Evolutionary conservation across 2,797 vertebrate genomes (phyloP), one percentile per base, ranked within the genome.

Genomic region (Prunella strophiata): DNA sequence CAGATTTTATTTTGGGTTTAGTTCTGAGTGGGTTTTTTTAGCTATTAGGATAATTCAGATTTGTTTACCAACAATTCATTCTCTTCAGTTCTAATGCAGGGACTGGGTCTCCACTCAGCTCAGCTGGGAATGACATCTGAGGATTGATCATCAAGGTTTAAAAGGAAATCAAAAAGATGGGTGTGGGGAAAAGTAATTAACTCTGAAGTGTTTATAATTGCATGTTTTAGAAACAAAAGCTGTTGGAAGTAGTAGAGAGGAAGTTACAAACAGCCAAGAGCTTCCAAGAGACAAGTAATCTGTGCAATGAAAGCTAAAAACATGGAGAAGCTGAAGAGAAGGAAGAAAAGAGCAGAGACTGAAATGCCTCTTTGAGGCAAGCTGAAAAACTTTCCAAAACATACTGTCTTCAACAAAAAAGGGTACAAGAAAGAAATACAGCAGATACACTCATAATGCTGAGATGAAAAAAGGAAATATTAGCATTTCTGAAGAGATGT

Each of bases 241-340:
- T 98, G 26, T 97, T 97, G 88, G 97, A 97, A 67, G 78, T 85
- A 59, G 89, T 96, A 82, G 93, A 98, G 61, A 97, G 80, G 88
- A 94, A 96, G 32, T 94, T 87, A 22, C 92, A 94, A 94, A 98
- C 98, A 86, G 85, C 95, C 15, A 94, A 66, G 67, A 97, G 32
- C 13, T 52, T 52, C 9, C 38, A 89, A 95, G 94, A 92, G 92
- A 59, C 96, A 97, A 96, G 96, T 98, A 93, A 83, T 98, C 76
- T 92, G 97, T 50, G 30, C 22, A n/a, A 85, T 95, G 40, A 97
- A 97, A 63, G 86, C 91, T 74, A 94, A 96, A 94, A 98, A 87
- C n/a, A 74, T 96, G 94, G 96, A 98, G 78, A 98, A 96, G 65
- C 92, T 98, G 94, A 95, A 38, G 97, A 98, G 3, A 36, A 96